Evolutionary conservation across 2,888 invertebrate species (phyloP).

Genomic region (Tholera decimalis): DNA sequence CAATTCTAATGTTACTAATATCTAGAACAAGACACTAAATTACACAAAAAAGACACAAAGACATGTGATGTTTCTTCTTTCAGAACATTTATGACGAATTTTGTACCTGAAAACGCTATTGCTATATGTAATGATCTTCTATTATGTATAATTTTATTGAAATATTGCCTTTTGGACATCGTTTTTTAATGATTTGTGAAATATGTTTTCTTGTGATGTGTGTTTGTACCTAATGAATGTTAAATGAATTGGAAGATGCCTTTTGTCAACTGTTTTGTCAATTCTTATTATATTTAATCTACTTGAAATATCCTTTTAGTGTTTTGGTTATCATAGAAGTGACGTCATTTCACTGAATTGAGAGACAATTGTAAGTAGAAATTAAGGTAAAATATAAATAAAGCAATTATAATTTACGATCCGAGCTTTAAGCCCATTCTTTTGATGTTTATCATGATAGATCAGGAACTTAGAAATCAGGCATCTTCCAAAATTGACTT

Average conservation of each 20-base stretch:
- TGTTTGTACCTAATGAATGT: conserved; percentile 6
- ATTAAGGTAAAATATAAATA: too few species aligned
- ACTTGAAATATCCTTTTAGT: not conserved
- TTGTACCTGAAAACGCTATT: conserved; percentile 4
- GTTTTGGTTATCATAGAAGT: not conserved
- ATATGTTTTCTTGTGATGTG: conserved; percentile 44
- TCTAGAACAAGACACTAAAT: not conserved
- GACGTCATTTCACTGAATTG: not conserved
- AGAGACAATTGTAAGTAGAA: too few species aligned
- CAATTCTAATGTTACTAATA: not conserved
- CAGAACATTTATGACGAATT: not conserved
- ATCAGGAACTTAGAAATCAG: too few species aligned
- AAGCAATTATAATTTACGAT: too few species aligned
- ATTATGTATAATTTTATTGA: conserved; percentile 61
- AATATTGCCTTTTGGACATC: conserved; percentile 87
- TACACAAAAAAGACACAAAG: not conserved
- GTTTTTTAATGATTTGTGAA: conserved; percentile 48
- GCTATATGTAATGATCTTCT: not conserved
- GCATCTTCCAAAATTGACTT: conserved; percentile 41
- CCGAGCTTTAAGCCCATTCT: too few species aligned
- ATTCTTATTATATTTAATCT: not conserved
- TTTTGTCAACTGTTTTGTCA: too few species aligned
- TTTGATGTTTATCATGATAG: too few species aligned
- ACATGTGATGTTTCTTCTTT: not conserved
- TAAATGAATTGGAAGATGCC: conserved; percentile 15